A percentile compares a stretch with the other conserved stretches of the same genome.
These are phyloP conservation scores for Echinometra lucunter DNA, from an alignment of 53 echinoderm and acorn worm genomes.

Conservation along the genomic window DNA sequence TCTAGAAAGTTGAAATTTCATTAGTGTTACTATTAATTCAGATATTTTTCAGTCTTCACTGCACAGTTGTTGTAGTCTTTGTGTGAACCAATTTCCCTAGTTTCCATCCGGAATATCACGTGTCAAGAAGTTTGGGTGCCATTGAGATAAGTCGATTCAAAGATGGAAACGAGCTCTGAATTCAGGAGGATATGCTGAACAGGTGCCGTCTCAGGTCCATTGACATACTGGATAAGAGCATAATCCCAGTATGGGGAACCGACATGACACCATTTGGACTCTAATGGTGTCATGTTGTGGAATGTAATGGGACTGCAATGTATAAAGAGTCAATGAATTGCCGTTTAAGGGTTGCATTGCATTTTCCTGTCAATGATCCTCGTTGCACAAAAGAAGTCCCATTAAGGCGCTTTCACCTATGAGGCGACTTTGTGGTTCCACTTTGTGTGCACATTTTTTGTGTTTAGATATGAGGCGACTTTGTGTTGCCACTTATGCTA, in stretches of 20 bases:
- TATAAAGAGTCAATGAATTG: neutral
- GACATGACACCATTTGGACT: conserved; percentile 2
- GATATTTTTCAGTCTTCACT: too few species aligned
- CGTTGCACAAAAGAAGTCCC: neutral
- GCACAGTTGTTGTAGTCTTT: neutral
- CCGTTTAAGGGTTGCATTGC: neutral
- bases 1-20: too few species aligned
- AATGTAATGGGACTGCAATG: conserved; percentile 38
- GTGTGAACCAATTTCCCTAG: conserved; percentile 10
- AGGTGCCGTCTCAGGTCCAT: conserved; percentile 51
- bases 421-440: too few species aligned
- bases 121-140: conserved; percentile 14
- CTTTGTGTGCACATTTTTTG: too few species aligned
- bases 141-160: conserved; percentile 41
- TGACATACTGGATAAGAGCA: conserved; percentile 15
- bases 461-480: too few species aligned
- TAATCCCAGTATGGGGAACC: conserved; percentile 21
- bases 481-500: too few species aligned
- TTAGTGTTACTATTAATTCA: too few species aligned
- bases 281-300: too few species aligned
- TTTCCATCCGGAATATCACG: conserved; percentile 9
- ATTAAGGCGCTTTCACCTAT: too few species aligned
- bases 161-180: conserved; percentile 39
- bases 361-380: neutral
- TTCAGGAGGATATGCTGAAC: conserved; percentile 35